Percentiles rank a stretch among this genome's conserved stretches.
Conservation (phyloP, 2,113 vertebrate genomes). For the Uria lomvia region DNA sequence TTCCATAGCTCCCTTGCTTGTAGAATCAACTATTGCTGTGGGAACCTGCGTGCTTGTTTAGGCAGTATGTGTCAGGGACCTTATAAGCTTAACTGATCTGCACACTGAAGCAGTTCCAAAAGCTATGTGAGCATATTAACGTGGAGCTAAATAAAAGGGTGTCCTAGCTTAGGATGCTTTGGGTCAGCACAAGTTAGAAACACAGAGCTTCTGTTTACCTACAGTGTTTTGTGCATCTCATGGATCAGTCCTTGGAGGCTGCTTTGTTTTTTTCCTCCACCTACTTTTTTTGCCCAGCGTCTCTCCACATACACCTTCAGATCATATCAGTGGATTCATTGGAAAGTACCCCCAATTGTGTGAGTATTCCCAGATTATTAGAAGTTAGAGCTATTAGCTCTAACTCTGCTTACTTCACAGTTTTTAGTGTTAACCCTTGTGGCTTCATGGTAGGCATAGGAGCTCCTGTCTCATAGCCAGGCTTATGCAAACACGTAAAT, state of each 20-base stretch:
- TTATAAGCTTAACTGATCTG: background rate
- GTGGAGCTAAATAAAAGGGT: background rate
- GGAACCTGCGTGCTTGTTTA: background rate
- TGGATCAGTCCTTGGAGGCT: background rate
- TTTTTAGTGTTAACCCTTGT: background rate
- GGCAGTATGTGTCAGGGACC: background rate
- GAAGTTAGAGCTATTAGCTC: background rate
- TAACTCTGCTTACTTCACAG: background rate
- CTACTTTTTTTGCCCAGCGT: background rate
- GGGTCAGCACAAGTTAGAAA: background rate
- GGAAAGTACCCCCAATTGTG: background rate
- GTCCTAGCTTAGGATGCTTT: background rate
- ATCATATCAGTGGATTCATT: background rate
- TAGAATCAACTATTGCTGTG: background rate
- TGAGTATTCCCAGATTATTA: background rate
- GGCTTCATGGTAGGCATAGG: background rate
- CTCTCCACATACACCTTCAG: background rate
- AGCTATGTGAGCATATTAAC: background rate
- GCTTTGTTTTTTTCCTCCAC: background rate
- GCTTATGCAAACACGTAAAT: background rate
- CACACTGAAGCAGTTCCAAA: background rate
- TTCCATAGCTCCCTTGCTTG: background rate
- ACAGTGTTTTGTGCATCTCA: background rate
- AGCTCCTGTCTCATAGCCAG: background rate
- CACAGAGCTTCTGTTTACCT: background rate